Base-by-base conservation (phyloP, 2,797 vertebrate genomes). In the Periophthalmus magnuspinnatus region DNA sequence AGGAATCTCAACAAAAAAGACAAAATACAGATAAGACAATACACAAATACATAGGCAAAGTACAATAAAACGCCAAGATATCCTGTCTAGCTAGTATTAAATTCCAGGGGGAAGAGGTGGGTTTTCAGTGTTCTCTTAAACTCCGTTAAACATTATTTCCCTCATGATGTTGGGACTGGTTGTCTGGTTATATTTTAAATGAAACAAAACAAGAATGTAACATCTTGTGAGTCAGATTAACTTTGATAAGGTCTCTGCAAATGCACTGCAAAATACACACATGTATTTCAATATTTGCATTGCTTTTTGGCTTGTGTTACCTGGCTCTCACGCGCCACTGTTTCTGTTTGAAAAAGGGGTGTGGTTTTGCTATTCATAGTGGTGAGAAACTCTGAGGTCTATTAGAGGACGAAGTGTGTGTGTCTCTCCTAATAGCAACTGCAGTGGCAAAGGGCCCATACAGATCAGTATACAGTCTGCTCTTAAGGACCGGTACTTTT, bases 281-380 rank as follows among this genome's bases (percentile, higher is more conserved):
- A 52, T 52, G 7, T 21, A n/a, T 52, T 52, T 52, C n/a, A 52
- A 21, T 52, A 52, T 52, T 52, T 52, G 3, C 6, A 10, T 11
- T 55, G n/a, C 52, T 55, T 55, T 22, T 1, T 55, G 21, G 21
- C 11, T 55, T 54, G 7, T 14, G 13, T 45, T 41, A 13, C 55
- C 55, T 57, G 13, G 24, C 5, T 22, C 52, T 55, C 70, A 60
- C 64, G 70, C 61, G 77, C 76, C 77, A 75, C 75, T 89, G 83
- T 87, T 86, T 82, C 84, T 89, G 81, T 88, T 85, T 80, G 74
- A 64, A 71, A 72, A 69, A 71, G 88, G 86, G 88, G 90, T 76
- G 87, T 86, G 78, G 81, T 69, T 79, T 72, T 85, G 81, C 93
- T 94, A 93, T 94, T 93, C 90, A 93, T 93, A 94, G 91, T 87